phyloP scores from a whole-genome alignment of 2,797 vertebrate species.

The Aeoliscus strigatus region DNA sequence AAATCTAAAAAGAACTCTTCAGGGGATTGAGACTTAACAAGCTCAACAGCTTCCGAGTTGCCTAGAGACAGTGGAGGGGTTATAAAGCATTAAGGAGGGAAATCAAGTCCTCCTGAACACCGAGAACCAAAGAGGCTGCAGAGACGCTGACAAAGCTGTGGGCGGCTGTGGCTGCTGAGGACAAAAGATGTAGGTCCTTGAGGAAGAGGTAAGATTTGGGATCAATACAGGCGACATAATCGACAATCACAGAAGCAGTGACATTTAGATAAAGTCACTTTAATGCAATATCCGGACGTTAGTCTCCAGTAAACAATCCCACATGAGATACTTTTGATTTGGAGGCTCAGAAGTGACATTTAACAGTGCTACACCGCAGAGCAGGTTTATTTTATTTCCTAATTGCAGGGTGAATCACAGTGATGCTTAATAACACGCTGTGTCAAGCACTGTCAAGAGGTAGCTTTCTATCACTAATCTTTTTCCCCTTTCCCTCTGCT shows the following conservation, averaged over 20 bases:
- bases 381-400: constrained; percentile 41
- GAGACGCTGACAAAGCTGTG: constrained; percentile 48
- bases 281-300: constrained; percentile 38
- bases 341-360: constrained; percentile 48
- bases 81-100: constrained; percentile 68
- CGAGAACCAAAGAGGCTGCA: constrained; percentile 35
- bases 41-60: constrained; percentile 71
- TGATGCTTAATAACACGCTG: constrained; percentile 42
- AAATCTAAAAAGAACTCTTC: constrained; percentile 64
- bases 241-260: constrained; percentile 47
- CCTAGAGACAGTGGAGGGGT: constrained; percentile 67
- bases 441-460: constrained; percentile 60
- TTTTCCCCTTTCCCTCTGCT: constrained; percentile 13
- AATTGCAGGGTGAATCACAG: constrained; percentile 54
- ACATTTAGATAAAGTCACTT: constrained; percentile 63
- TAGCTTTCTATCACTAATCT: constrained; percentile 48
- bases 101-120: constrained; percentile 57
- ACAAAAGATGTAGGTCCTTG: constrained; percentile 31
- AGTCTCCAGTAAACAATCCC: constrained; percentile 42
- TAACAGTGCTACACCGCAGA: constrained; percentile 20
- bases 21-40: constrained; percentile 68
- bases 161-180: constrained; percentile 32
- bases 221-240: constrained; percentile 55
- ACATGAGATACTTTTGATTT: constrained; percentile 24
- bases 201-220: constrained; percentile 30